phyloP scores from a whole-genome alignment of 2,113 vertebrate genomes.

The Lasiurus borealis region DNA sequence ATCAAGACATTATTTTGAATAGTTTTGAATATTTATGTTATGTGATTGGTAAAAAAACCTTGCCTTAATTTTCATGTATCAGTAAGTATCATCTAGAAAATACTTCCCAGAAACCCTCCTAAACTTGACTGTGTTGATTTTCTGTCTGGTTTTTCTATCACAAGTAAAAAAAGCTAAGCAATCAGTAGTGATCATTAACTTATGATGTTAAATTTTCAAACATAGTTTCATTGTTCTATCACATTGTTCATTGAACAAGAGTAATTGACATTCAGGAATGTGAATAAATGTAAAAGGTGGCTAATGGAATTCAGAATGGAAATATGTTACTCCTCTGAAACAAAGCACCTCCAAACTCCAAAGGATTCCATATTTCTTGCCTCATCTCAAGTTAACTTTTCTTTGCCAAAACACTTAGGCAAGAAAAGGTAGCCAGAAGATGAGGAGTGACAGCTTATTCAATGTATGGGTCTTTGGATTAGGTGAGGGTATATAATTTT shows the following conservation, averaged over 20 bases:
- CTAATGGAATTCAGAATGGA: not conserved
- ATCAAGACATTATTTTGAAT: slow-evolving; percentile 33
- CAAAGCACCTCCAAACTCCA: not conserved
- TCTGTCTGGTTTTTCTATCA: slow-evolving; percentile 46
- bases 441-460: not conserved
- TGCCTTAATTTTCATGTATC: not conserved
- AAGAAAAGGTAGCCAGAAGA: not conserved
- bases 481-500: not conserved
- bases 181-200: not conserved
- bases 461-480: not conserved
- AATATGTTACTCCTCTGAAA: not conserved
- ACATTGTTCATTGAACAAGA: not conserved
- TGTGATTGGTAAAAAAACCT: not conserved
- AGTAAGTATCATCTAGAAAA: not conserved
- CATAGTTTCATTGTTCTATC: not conserved
- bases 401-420: not conserved
- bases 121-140: not conserved
- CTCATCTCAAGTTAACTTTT: not conserved
- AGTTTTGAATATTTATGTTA: not conserved
- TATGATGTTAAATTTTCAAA: slow-evolving; percentile 25
- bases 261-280: not conserved
- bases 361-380: not conserved
- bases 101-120: not conserved
- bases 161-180: not conserved
- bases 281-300: not conserved